Evolutionary conservation across 2,113 vertebrate genomes (phyloP).

Genomic region (Neotragus moschatus): DNA sequence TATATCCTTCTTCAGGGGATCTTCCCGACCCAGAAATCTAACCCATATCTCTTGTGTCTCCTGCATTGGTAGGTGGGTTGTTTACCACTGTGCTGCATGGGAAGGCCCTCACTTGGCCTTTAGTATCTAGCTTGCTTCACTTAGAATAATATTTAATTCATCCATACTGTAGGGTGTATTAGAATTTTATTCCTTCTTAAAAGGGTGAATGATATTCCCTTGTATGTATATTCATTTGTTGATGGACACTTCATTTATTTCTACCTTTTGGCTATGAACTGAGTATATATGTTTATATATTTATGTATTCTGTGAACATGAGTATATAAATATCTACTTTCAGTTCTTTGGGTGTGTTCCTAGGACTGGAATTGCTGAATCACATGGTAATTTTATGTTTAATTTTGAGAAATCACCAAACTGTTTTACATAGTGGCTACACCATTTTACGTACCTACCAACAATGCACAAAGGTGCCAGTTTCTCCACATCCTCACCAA

Average conservation of each 20-base stretch:
- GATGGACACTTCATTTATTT: neutral
- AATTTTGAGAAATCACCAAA: neutral
- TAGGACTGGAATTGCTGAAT: neutral
- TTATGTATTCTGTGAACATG: neutral
- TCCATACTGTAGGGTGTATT: neutral
- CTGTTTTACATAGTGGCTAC: neutral
- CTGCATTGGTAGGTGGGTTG: neutral
- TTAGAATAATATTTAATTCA: neutral
- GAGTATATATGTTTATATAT: neutral
- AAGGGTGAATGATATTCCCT: neutral
- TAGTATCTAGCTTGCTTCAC: neutral
- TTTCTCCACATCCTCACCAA: neutral
- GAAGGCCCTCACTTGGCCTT: neutral
- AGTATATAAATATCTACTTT: neutral
- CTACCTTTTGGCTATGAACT: neutral
- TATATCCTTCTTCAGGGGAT: neutral
- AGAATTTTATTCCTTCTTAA: neutral
- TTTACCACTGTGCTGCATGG: neutral
- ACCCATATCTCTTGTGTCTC: neutral
- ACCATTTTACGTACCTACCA: neutral
- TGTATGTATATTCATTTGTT: neutral
- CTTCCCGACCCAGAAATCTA: neutral
- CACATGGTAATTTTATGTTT: neutral
- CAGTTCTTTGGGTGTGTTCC: neutral
- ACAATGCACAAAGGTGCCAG: neutral